phyloP scores from a whole-genome alignment of 92 coral and sea anemone genomes.

The Blastomussa wellsi region DNA sequence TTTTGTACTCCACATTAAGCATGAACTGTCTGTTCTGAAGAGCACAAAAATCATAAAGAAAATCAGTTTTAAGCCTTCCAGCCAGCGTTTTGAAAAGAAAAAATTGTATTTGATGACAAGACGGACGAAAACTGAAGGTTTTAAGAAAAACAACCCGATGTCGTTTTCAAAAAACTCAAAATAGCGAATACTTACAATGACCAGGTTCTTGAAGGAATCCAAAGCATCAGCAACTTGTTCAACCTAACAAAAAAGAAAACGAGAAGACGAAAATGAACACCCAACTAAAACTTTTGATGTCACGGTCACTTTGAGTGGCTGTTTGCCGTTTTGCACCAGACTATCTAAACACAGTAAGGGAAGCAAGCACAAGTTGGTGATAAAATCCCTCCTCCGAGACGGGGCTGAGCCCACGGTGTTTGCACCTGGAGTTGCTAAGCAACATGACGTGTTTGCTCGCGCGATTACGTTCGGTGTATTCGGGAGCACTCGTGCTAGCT shows the following conservation, averaged over 20 bases:
- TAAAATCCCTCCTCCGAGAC: too few relatives aligned
- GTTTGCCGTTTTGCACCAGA: neutral
- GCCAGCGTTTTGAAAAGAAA: neutral
- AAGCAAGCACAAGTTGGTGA: too few relatives aligned
- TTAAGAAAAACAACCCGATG: neutral
- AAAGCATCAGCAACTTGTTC: constrained; percentile 82
- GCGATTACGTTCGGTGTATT: too few relatives aligned
- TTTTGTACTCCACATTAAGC: constrained; percentile 89
- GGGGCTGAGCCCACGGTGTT: too few relatives aligned
- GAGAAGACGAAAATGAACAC: neutral
- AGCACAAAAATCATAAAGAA: neutral
- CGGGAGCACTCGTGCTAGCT: too few relatives aligned
- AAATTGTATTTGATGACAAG: neutral
- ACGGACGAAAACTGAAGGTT: neutral
- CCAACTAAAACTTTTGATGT: too few relatives aligned
- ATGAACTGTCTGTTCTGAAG: constrained; percentile 77
- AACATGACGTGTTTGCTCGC: too few relatives aligned
- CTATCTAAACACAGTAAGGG: too few relatives aligned
- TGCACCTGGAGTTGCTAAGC: too few relatives aligned
- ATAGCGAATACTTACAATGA: constrained; percentile 59
- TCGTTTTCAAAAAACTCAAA: neutral
- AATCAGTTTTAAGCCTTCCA: neutral
- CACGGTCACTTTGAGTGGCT: neutral
- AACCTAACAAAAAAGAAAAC: constrained; percentile 45
- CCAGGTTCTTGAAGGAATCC: constrained; percentile 72